A percentile compares a stretch with the other conserved stretches of the same genome.
phyloP scores from a whole-genome alignment of 1,140 invertebrate genomes.

The Monomorium pharaonis region DNA sequence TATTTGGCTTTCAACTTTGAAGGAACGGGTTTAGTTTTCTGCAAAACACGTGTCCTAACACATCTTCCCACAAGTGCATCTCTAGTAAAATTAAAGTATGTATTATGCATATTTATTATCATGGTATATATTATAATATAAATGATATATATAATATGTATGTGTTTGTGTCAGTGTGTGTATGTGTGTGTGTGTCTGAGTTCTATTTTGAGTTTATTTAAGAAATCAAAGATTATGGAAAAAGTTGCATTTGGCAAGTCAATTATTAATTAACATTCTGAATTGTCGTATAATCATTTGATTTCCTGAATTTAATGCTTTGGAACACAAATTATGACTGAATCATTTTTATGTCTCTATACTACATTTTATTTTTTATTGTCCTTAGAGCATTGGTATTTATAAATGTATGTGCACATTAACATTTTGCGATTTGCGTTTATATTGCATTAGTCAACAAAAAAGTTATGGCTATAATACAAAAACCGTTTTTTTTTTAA shows the following conservation, averaged over 20 bases:
- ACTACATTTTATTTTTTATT: background rate
- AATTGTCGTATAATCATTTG: background rate
- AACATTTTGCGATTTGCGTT: too few relatives aligned
- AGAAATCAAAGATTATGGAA: background rate
- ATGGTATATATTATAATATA: background rate
- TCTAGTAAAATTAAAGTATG: too few relatives aligned
- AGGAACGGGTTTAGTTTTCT: constrained; percentile 15
- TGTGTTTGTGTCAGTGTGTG: background rate
- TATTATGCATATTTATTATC: constrained; percentile 11
- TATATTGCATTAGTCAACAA: too few relatives aligned
- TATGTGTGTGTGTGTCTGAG: background rate
- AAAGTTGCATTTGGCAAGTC: background rate
- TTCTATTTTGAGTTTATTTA: background rate
- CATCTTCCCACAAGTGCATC: constrained; percentile 9
- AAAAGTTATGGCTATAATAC: too few relatives aligned
- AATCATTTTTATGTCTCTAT: background rate
- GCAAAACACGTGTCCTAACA: background rate
- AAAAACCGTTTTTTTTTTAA: too few relatives aligned
- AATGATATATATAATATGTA: background rate
- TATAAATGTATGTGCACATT: background rate
- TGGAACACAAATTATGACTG: background rate
- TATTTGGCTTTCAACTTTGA: constrained; percentile 21
- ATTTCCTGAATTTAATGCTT: background rate
- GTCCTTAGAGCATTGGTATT: background rate
- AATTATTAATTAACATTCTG: background rate